Conservation (phyloP, 2,797 vertebrate genomes). For the Falco novaeseelandiae region DNA sequence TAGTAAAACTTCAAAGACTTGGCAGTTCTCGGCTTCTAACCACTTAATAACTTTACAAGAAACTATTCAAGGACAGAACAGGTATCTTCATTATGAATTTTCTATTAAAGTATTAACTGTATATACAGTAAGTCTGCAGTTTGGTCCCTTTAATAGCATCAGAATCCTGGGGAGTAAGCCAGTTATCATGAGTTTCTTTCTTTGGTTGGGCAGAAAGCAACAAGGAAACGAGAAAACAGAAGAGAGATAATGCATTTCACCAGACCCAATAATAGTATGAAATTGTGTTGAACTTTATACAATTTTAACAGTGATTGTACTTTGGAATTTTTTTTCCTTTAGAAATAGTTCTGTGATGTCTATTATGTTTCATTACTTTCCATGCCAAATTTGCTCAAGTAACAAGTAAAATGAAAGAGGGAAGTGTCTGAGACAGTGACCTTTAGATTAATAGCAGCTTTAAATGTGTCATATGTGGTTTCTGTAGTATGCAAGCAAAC, state of each 20-base stretch:
- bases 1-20: neutral
- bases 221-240: neutral
- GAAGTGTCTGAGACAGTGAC: neutral
- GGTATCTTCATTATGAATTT: neutral
- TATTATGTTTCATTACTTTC: neutral
- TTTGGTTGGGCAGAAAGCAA: neutral
- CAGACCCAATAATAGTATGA: neutral
- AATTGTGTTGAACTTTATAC: neutral
- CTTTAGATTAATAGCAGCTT: neutral
- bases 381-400: neutral
- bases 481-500: neutral
- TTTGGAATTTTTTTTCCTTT: neutral
- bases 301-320: neutral
- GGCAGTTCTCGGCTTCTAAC: neutral
- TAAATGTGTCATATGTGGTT: neutral
- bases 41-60: neutral
- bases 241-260: neutral
- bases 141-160: neutral
- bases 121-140: neutral
- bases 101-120: neutral
- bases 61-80: neutral
- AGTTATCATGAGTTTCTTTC: neutral
- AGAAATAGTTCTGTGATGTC: neutral
- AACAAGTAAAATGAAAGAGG: conserved; percentile 4
- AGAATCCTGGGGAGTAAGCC: neutral